Evolutionary conservation across 2,888 invertebrate species (phyloP), one percentile per base, ranked within the genome.

Genomic region (Amaurobius ferox): DNA sequence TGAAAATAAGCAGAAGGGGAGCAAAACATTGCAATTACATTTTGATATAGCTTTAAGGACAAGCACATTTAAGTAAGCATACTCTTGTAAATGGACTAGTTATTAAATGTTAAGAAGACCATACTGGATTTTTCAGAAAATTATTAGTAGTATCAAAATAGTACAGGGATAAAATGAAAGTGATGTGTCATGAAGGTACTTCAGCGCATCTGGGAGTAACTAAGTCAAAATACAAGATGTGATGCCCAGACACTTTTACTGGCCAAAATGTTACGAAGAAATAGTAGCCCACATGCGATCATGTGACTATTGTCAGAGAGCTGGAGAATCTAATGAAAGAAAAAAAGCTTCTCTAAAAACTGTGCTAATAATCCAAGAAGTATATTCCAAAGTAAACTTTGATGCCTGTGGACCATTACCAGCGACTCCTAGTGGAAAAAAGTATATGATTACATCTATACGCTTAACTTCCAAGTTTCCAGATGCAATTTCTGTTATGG

Each of bases 351-450:
- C 62, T 62, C 13, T 62, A 26, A 62, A 62, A n/a, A 7, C 23
- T 28, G 29, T 62, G 6, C 62, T 26, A 2, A 62, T 62, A 13
- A 62, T 62, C 13, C 16, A 62, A 23, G 62, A 62, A 16, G 62
- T 62, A 11, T 62, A 23, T 23, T 62, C 62, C 62, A 62, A 23
- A 29, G n/a, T 62, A 7, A 62, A 62, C n/a, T 23, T 62, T 11
- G 23, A 62, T 62, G 62, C 62, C 16, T 62, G 62, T 62, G 62
- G 62, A 16, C 70, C 70, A 5, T n/a, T n/a, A n/a, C n/a, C n/a
- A n/a, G n/a, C n/a, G n/a, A n/a, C n/a, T n/a, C n/a, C n/a, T n/a
- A n/a, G n/a, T n/a, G 64, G 68, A 23, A 68, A 68, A 1, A 68
- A n/a, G 26, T 35, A 35, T 35, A 11, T 68, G 1, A 39, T 68